Base-by-base conservation (phyloP, 2,797 vertebrate genomes). In the Gobionotothen gibberifrons region DNA sequence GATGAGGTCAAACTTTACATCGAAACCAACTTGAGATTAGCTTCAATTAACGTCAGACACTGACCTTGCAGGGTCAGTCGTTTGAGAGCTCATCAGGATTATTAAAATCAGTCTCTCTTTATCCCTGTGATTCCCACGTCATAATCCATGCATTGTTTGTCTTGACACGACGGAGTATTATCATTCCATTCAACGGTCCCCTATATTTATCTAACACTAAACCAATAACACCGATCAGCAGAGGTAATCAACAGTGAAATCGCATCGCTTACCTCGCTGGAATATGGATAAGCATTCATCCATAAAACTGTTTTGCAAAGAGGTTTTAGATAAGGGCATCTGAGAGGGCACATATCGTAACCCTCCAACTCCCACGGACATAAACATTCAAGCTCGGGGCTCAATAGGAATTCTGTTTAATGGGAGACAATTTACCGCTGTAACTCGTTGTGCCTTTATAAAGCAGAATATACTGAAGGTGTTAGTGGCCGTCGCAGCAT, bases 201-300 rank as follows among this genome's bases (percentile, higher is more conserved):
- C 66, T 79, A 62, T 94, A 87, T 95, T 94, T 93, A 92, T 86
- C 85, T 72, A 91, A 84, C 87, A 67, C 88, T 88, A 84, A 93
- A 93, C 88, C 90, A 93, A 93, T 93, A 89, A 70, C 71, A 78
- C 69, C 71, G 82, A 92, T 93, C 89, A 89, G 86, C 87, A 70
- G 85, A 88, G 90, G 90, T 90, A 94, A 95, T 94, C 93, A 93
- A 86, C 87, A 67, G 90, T 92, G 89, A 94, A 94, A 94, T 92
- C 91, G 65, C 84, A 89, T 90, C 81, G 73, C 82, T 89, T 85
- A 82, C 85, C 90, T 88, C 83, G 4, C 78, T 53, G 88, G 89
- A 93, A 93, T 91, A 92, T 90, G 87, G 92, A 91, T 93, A 89
- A 92, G 93, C 88, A 87, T 82, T 89, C 89, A 86, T 81, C 88